A percentile compares a stretch with the other conserved stretches of the same genome.
Conservation (phyloP, 2,888 invertebrate species). For the Ctenicera cuprea region DNA sequence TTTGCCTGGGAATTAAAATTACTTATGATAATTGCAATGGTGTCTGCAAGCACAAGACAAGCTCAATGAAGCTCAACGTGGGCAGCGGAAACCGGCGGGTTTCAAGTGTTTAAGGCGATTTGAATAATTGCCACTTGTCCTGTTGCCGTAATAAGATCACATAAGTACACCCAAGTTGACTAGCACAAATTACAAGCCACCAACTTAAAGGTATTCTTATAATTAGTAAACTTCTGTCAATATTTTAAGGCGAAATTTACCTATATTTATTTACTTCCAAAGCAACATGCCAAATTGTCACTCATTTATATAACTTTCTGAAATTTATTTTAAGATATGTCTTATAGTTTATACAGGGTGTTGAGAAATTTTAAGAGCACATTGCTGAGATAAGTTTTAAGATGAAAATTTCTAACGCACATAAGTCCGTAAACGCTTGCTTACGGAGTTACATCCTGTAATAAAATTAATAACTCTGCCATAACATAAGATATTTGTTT, state of each 20-base stretch:
- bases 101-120: constrained; percentile 58
- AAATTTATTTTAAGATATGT: too few species aligned
- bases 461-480: too few species aligned
- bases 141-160: constrained; percentile 41
- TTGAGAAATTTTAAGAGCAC: too few species aligned
- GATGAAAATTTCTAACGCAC: too few species aligned
- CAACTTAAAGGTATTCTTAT: not conserved
- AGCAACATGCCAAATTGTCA: too few species aligned
- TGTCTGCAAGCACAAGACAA: constrained; percentile 38
- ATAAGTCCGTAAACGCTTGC: too few species aligned
- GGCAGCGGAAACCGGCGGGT: constrained; percentile 59
- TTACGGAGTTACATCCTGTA: too few species aligned
- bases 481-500: too few species aligned
- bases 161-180: constrained; percentile 21
- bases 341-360: too few species aligned
- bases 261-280: too few species aligned
- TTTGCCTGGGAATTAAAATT: constrained; percentile 7
- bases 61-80: constrained; percentile 52
- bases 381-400: too few species aligned
- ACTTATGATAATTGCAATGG: constrained; percentile 36
- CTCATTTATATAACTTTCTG: too few species aligned
- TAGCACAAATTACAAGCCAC: constrained; percentile 4
- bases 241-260: not conserved
- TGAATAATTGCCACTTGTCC: constrained; percentile 61
- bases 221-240: not conserved